Evolutionary conservation across 2,113 vertebrate species (phyloP).

Genomic region (Nettapus auritus): DNA sequence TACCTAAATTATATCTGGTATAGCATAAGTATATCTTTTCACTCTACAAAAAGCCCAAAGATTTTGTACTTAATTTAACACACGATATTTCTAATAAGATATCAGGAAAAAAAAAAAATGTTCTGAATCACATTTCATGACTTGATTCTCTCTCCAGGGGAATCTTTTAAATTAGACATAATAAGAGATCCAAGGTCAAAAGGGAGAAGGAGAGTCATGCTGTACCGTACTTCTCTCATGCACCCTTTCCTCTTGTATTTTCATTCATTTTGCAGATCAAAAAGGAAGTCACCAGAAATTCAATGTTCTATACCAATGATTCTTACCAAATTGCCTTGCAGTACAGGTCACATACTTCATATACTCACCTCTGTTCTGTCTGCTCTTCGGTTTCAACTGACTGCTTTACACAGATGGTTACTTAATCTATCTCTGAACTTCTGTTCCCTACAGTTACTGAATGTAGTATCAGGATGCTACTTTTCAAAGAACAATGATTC

Average conservation of each 20-base stretch:
- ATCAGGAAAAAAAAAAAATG: accelerated
- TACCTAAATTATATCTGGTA: accelerated
- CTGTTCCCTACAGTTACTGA: background rate
- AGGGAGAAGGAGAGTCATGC: background rate
- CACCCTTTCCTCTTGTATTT: background rate
- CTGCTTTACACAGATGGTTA: slow-evolving; percentile 23
- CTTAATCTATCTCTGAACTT: slow-evolving; percentile 6
- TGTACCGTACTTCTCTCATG: background rate
- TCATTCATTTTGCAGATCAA: slow-evolving; percentile 12
- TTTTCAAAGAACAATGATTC: background rate
- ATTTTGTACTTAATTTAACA: background rate
- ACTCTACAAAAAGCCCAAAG: background rate
- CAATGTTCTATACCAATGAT: slow-evolving; percentile 21
- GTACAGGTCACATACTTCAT: slow-evolving; percentile 24
- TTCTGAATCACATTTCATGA: accelerated
- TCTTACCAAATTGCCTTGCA: slow-evolving; percentile 20
- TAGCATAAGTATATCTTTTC: background rate
- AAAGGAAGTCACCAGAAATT: slow-evolving; percentile 25
- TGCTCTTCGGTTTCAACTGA: slow-evolving; percentile 1
- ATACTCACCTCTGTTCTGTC: background rate
- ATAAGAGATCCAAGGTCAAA: background rate
- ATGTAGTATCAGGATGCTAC: background rate
- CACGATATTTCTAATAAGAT: background rate
- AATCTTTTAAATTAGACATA: background rate
- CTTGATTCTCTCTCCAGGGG: background rate